Evolutionary conservation across 2,113 vertebrate genomes (phyloP), one percentile per base, ranked within the genome.

Genomic region (Spea bombifrons): DNA sequence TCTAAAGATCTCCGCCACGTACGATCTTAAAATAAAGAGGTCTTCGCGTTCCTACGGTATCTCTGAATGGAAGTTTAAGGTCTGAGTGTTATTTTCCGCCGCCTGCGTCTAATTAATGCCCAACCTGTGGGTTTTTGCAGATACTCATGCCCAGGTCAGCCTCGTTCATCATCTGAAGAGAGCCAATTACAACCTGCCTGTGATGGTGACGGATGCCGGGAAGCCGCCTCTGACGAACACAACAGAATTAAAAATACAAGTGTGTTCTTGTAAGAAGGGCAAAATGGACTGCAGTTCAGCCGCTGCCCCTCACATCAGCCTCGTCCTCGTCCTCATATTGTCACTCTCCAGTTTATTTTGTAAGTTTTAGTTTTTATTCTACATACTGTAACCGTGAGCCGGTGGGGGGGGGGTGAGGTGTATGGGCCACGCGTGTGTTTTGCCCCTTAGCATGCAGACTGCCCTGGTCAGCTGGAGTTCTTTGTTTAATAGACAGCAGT

Each of bases 181-280:
- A 87, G 95, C 95, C 57, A 98, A 99, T 87, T 98, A 99, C 90
- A 95, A 95, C 86, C 91, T 99, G 77, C 97, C 97, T 5, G 86
- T 99, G 90, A 87, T 95, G 88, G 96, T 99, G 91, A 96, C 95
- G 8, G 97, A 99, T 89, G 94, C 96, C 4, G 97, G 97, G 16
- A 91, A 92, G 10, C 97, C 97, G 0, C 95, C 97, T 71, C 90
- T 98, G 88, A 94, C 93, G 75, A 98, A 95, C 89, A 91, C 83
- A 91, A 96, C 95, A 43, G 97, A 99, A 86, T 89, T 99, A 86
- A 96, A 94, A 85, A 91, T 99, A 81, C 96, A 98, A 81, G 96
- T 99, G 87, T 99, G 97, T 75, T 95, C 95, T 91, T 99, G 97
- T 84, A 98, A 92, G 91, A 99, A 97, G 88, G 93, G 91, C 92